Conservation (phyloP, 2,888 invertebrate genomes). For the Nomada lathburiana region DNA sequence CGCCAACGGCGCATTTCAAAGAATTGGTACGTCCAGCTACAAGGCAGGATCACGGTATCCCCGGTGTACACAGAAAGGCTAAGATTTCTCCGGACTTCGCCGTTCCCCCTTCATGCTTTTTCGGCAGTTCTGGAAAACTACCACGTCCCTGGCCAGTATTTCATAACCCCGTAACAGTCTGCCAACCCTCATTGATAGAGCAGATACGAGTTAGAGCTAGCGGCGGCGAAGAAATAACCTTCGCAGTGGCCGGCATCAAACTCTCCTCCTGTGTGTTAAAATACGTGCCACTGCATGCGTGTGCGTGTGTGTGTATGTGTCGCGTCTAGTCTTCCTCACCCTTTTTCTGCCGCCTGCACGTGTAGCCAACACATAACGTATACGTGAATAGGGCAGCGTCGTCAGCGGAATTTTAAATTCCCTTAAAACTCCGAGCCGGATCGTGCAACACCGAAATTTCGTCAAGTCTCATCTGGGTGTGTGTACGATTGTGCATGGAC, state of each 20-base stretch:
- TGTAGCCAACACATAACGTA: constrained; percentile 50
- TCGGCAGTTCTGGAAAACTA: constrained; percentile 70
- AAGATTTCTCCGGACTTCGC: constrained; percentile 31
- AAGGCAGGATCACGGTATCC: constrained; percentile 45
- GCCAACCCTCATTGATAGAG: constrained; percentile 78
- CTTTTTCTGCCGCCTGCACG: constrained; percentile 21
- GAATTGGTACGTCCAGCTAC: constrained; percentile 43
- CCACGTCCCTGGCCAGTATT: constrained; percentile 73
- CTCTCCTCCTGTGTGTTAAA: constrained; percentile 29
- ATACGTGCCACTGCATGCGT: constrained; percentile 5
- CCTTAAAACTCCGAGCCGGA: constrained; percentile 68
- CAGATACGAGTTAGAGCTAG: constrained; percentile 70
- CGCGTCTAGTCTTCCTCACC: constrained; percentile 4
- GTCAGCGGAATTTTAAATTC: constrained; percentile 78
- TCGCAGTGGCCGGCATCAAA: constrained; percentile 55
- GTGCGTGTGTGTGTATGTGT: background rate
- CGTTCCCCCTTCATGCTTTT: constrained; percentile 42
- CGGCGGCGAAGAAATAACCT: constrained; percentile 70
- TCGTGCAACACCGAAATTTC: constrained; percentile 64
- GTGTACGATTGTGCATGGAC: background rate
- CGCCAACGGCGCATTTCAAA: constrained; percentile 44
- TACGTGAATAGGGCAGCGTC: constrained; percentile 63
- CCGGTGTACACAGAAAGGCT: constrained; percentile 17
- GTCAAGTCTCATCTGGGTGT: constrained; percentile 42
- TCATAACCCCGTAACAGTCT: constrained; percentile 76